These are phyloP conservation scores for Egretta garzetta DNA, from an alignment of 2,113 vertebrate species.

Conservation along the genomic window DNA sequence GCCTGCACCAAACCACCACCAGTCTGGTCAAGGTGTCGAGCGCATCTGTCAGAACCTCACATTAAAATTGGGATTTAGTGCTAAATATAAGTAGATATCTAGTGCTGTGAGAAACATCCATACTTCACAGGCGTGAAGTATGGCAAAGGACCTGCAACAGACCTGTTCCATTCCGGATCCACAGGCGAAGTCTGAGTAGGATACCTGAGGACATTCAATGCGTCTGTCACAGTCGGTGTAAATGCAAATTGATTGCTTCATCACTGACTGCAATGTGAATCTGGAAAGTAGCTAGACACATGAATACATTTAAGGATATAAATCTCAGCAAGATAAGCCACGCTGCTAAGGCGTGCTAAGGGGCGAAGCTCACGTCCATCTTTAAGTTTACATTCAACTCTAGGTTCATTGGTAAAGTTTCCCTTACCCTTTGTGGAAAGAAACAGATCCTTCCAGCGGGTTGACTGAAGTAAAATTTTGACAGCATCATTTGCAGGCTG, in stretches of 20 bases:
- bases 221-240: not conserved
- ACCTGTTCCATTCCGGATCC: not conserved
- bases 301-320: not conserved
- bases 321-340: not conserved
- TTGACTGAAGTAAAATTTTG: not conserved
- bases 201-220: not conserved
- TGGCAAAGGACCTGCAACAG: not conserved
- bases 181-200: not conserved
- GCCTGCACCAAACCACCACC: too few species aligned
- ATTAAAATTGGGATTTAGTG: not conserved
- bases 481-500: not conserved
- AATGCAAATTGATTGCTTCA: not conserved
- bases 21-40: too few species aligned
- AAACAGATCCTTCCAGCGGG: not conserved
- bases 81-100: not conserved
- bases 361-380: not conserved
- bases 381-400: not conserved
- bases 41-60: not conserved
- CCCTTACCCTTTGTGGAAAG: not conserved
- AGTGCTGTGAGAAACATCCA: not conserved
- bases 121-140: not conserved
- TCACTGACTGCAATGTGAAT: not conserved
- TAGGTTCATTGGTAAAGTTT: not conserved
- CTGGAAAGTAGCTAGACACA: not conserved
- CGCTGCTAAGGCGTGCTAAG: not conserved